phyloP scores from a whole-genome alignment of 2,797 vertebrate genomes.

The Loriculus beryllinus region DNA sequence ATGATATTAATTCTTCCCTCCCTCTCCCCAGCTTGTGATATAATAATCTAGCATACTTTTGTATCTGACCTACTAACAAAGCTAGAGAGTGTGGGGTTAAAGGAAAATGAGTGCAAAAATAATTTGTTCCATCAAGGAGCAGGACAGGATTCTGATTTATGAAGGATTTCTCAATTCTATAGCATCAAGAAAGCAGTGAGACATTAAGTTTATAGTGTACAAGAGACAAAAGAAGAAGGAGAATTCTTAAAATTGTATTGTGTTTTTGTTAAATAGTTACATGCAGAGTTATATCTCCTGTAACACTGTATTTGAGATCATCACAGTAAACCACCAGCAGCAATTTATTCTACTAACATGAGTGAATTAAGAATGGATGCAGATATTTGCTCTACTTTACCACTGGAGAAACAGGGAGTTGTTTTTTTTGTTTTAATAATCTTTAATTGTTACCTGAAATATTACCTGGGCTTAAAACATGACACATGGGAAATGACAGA shows the following conservation, averaged over 20 bases:
- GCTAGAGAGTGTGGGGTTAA: background rate
- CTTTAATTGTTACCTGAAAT: background rate
- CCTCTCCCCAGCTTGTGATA: background rate
- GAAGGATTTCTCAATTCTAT: background rate
- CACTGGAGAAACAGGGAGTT: background rate
- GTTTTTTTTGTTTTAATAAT: background rate
- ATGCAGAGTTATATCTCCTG: background rate
- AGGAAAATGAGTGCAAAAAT: background rate
- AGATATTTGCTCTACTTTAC: background rate
- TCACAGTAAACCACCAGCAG: background rate
- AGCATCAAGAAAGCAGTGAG: background rate
- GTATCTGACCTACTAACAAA: background rate
- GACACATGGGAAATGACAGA: background rate
- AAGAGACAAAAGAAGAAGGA: background rate
- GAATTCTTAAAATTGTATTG: background rate
- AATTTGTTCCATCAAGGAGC: background rate
- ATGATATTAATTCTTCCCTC: background rate
- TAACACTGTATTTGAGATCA: background rate
- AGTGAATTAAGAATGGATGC: background rate
- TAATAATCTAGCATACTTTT: background rate
- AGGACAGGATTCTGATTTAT: background rate
- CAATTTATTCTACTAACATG: background rate
- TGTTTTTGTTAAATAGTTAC: background rate
- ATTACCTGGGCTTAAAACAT: background rate
- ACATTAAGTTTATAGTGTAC: background rate